Conservation (phyloP, 2,888 invertebrate genomes). For the Didymodactylos carnosus region DNA sequence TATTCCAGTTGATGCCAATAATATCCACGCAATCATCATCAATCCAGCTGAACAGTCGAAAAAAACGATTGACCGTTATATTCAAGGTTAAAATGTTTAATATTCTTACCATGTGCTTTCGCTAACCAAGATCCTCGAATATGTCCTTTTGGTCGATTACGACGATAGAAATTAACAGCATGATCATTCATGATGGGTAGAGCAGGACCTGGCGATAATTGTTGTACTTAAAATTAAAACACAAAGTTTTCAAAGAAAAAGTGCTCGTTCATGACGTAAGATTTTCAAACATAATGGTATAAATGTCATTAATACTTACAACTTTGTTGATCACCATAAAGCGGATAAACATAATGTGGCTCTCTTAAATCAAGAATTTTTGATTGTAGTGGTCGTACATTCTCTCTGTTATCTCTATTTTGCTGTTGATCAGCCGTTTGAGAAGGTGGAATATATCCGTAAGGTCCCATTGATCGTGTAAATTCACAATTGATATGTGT, state of each 20-base stretch:
- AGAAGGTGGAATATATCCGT: neutral
- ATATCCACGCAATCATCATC: conserved; percentile 14
- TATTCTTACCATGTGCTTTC: neutral
- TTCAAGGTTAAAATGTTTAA: no score
- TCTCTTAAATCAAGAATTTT: neutral
- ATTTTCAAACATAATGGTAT: no score
- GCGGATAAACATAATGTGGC: neutral
- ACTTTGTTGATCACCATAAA: neutral
- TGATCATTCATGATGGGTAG: neutral
- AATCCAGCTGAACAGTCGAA: conserved; percentile 1
- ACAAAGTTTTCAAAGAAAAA: no score
- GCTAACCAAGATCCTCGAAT: neutral
- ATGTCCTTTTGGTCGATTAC: neutral
- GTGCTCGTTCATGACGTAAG: no score
- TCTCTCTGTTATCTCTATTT: neutral
- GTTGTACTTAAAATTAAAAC: no score
- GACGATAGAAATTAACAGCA: neutral
- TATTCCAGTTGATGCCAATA: conserved; percentile 11
- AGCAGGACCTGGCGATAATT: neutral
- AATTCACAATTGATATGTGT: neutral
- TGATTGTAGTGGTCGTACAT: no score
- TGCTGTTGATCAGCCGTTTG: neutral
- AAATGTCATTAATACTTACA: neutral
- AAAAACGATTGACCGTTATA: neutral
- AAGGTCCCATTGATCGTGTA: neutral